Evolutionary conservation across 2,113 vertebrate genomes (phyloP).

Genomic region (Recurvirostra avosetta): DNA sequence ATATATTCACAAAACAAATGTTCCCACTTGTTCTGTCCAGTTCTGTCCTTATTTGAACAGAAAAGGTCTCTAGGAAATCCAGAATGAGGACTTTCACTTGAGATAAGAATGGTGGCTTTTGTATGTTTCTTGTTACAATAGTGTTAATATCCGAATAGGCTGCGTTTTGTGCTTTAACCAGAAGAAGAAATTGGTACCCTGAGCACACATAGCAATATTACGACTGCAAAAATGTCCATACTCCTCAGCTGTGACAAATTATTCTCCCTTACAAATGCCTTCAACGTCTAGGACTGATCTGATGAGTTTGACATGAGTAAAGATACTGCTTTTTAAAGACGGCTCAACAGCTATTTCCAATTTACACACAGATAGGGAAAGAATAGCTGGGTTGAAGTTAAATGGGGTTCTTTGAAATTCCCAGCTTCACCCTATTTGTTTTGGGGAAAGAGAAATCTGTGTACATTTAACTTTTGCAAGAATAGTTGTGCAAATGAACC

Average conservation of each 20-base stretch:
- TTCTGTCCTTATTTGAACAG: background rate
- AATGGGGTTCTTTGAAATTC: background rate
- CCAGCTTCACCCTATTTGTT: background rate
- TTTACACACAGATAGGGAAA: background rate
- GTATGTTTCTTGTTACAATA: background rate
- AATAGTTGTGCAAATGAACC: background rate
- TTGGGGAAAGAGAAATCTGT: background rate
- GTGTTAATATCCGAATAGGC: background rate
- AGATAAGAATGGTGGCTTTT: background rate
- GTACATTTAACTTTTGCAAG: background rate
- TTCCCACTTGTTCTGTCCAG: background rate
- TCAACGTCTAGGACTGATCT: background rate
- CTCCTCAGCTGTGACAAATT: background rate
- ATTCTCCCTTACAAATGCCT: background rate
- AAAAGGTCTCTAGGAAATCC: background rate
- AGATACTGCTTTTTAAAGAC: background rate
- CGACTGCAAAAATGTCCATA: background rate
- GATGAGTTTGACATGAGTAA: background rate
- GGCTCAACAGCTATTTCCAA: background rate
- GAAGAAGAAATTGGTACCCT: background rate
- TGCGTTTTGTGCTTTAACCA: background rate
- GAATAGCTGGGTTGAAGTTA: background rate
- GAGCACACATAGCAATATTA: background rate
- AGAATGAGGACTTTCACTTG: background rate
- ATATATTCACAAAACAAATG: background rate